Percentiles rank a stretch among this genome's conserved stretches.
Conservation (phyloP, 2,888 invertebrate species). For the Acleris sparsana region DNA sequence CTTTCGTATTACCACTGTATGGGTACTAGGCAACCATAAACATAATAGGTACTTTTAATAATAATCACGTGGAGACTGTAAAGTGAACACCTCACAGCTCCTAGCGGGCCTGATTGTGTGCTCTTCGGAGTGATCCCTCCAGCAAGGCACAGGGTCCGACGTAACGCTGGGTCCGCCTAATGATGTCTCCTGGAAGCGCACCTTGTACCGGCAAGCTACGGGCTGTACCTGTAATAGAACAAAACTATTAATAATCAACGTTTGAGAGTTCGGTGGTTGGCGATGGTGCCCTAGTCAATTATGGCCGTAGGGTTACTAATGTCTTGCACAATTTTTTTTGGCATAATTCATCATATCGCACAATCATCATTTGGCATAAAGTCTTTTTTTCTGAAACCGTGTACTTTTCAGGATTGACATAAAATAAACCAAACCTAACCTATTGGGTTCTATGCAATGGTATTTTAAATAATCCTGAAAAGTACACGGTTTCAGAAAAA, state of each 20-base stretch:
- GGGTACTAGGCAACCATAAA: background rate
- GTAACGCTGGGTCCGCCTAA: conserved; percentile 54
- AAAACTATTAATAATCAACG: background rate
- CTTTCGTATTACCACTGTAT: too few relatives aligned
- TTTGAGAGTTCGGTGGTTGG: background rate
- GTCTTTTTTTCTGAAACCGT: too few relatives aligned
- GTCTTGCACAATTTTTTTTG: too few relatives aligned
- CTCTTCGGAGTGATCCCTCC: conserved; percentile 55
- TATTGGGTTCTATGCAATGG: too few relatives aligned
- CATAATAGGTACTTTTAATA: conserved; percentile 32
- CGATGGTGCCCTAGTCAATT: too few relatives aligned
- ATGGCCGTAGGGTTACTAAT: too few relatives aligned
- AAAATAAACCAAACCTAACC: too few relatives aligned
- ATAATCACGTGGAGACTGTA: conserved; percentile 50
- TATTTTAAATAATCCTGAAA: too few relatives aligned
- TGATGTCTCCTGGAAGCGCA: conserved; percentile 60
- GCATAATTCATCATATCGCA: too few relatives aligned
- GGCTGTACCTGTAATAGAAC: conserved; percentile 14
- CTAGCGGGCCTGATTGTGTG: conserved; percentile 49
- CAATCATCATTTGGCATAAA: too few relatives aligned
- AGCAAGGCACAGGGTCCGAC: conserved; percentile 61
- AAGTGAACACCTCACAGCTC: conserved; percentile 63
- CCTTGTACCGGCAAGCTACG: conserved; percentile 47
- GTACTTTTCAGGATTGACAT: too few relatives aligned
- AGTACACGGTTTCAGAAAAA: too few relatives aligned